Evolutionary conservation across 2,888 invertebrate species (phyloP), one percentile per base, ranked within the genome.

Genomic region (Torymus aiolomorphi): DNA sequence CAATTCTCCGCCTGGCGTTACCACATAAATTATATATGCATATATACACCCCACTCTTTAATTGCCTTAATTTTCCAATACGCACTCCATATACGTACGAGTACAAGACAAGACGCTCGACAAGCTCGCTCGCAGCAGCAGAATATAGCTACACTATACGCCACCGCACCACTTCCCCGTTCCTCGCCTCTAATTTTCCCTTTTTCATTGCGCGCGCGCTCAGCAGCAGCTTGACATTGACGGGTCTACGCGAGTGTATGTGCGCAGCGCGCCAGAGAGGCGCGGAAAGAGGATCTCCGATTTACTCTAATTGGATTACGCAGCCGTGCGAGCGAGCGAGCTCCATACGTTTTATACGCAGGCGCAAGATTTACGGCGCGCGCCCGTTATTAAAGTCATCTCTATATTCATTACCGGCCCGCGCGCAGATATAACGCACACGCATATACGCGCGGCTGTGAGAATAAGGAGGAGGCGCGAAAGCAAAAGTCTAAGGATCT

Each of bases 241-340:
- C 31, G 31, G 31, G 31, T 31, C 31, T 31, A 31, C 31, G 31
- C 31, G 31, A 31, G 31, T 0, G 24, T 24, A 24, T 24, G n/a
- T n/a, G n/a, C n/a, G n/a, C n/a, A 31, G 16, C 13, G 57, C n/a
- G 42, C 1, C 12, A 71, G 31, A 65, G 24, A 51, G 13, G 51
- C 42, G 51, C 5, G 14, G 52, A n/a, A 11, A 54, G 18, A 72
- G 49, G 62, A 56, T 67, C 75, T 73, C 76, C 62, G 70, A 79
- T 67, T 76, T 65, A 31, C 67, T 65, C 73, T 81, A 81, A 81
- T 81, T 79, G 81, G 78, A 81, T 81, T 76, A 81, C 81, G 56
- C 81, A 75, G 42, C 49, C 24, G 51, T 13, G 49, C 8, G 54
- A 51, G 57, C 18, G 31, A 61, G 54, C 5, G 20, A 62, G 13